A percentile compares a stretch with the other conserved stretches of the same genome.
These are phyloP conservation scores for Acanthornis magna DNA, from an alignment of 2,797 vertebrate genomes.

Conservation along the genomic window DNA sequence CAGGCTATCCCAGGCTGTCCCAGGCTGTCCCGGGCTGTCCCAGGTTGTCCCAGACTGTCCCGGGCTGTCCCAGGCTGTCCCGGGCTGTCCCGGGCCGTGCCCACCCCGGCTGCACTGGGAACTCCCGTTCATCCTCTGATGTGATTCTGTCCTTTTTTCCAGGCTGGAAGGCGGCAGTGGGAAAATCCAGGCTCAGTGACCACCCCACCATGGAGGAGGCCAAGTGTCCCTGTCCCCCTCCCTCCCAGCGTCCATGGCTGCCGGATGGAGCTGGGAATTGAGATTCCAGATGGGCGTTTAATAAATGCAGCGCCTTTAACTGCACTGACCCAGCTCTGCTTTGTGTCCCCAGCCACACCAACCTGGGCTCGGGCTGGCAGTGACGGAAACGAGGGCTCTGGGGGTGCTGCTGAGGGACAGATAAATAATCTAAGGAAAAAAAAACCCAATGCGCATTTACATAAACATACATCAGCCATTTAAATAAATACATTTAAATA, in stretches of 20 bases:
- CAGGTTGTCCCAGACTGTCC: too few species aligned
- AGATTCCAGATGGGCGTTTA: rapidly evolving
- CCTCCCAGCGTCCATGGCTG: background rate
- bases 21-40: too few species aligned
- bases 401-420: background rate
- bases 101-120: background rate
- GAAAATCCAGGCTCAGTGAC: rapidly evolving
- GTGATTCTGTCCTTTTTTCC: background rate
- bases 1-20: background rate
- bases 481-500: background rate
- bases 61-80: too few species aligned
- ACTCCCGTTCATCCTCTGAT: background rate
- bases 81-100: background rate
- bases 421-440: background rate
- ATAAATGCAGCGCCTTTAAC: background rate
- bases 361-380: background rate
- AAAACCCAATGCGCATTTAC: background rate
- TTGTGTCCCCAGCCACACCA: background rate
- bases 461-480: background rate
- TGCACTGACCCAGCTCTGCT: background rate
- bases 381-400: background rate
- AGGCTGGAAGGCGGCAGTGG: background rate
- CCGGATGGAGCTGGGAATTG: too few species aligned
- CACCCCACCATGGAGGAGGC: background rate
- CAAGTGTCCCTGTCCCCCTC: background rate